phyloP scores from a whole-genome alignment of 2,797 vertebrate genomes.

The Ispidina picta region DNA sequence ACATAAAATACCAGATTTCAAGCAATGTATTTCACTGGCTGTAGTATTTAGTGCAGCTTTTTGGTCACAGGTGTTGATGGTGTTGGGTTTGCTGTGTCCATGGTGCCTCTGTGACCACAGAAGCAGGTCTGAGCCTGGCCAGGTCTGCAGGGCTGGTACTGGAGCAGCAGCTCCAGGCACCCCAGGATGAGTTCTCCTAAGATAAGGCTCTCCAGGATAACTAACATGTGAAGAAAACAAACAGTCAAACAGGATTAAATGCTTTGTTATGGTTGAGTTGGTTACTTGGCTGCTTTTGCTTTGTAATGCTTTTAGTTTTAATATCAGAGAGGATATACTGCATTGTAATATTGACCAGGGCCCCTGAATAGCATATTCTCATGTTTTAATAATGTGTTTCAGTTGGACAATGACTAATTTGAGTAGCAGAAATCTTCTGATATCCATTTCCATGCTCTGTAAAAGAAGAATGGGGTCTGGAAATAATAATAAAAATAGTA shows the following conservation, averaged over 20 bases:
- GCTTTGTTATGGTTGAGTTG: not conserved
- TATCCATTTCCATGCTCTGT: not conserved
- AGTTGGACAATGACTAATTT: conserved; percentile 42
- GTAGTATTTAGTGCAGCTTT: not conserved
- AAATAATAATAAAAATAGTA: conserved; percentile 56
- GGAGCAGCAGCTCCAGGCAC: not conserved
- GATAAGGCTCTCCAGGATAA: not conserved
- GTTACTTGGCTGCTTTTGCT: not conserved
- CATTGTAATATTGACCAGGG: conserved; percentile 11
- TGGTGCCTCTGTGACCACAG: not conserved
- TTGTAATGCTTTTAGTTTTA: not conserved
- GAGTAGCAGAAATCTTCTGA: conserved; percentile 15
- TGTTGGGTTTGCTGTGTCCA: not conserved
- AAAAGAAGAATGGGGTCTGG: conserved; percentile 52
- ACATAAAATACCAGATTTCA: not conserved
- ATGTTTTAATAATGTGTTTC: conserved; percentile 61
- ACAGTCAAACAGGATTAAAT: not conserved
- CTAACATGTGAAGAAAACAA: not conserved
- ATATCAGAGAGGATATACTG: not conserved
- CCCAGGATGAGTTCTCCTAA: not conserved
- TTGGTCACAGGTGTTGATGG: too few species aligned
- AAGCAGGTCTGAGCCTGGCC: not conserved
- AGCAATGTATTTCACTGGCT: not conserved
- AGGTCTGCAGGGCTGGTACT: not conserved
- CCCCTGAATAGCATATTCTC: conserved; percentile 26